Evolutionary conservation across 2,113 vertebrate species (phyloP), one percentile per base, ranked within the genome.

Genomic region (Burhinus bistriatus): DNA sequence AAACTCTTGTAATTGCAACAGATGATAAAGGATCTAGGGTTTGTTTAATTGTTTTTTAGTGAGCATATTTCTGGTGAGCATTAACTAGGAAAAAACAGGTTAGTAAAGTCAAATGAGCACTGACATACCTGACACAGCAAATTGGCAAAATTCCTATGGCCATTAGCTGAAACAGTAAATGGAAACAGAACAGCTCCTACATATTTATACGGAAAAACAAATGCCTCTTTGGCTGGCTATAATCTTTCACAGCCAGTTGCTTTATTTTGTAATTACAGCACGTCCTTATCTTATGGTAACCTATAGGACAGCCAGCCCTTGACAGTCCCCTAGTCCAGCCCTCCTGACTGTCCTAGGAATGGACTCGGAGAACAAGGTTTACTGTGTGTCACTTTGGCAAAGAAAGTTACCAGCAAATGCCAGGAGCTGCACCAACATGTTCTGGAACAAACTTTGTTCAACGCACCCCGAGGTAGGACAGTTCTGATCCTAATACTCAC

Each of bases 91-190:
- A 57, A 69, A 91, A 27, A 30, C 61, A 64, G 2, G 8, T 94
- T 86, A 71, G 89, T 54, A 81, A 95, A 89, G 83, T 97, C 72
- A 93, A 89, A 83, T 30, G 15, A 86, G 32, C 30, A 25, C 44
- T 82, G 80, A 90, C 72, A 59, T 64, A 83, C 77, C 80, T 92
- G 94, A 95, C 83, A 86, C 83, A 92, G 94, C 92, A 92, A 89
- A 71, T 25, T 91, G 88, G 83, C 92, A 94, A 79, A 92, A 62
- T 58, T 90, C 85, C 76, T 90, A 2, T 23, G 64, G 59, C 88
- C 38, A 49, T 97, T 96, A 92, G 75, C 45, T 94, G 83, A 92
- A 89, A 90, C 44, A 59, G 64, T 71, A 83, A 87, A 78, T 84
- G 85, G 88, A 88, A 93, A 55, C 27, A 51, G 57, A 95, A 89